Evolutionary conservation across 1,140 invertebrate species (phyloP), one percentile per base, ranked within the genome.

Genomic region (Sinella curviseta): DNA sequence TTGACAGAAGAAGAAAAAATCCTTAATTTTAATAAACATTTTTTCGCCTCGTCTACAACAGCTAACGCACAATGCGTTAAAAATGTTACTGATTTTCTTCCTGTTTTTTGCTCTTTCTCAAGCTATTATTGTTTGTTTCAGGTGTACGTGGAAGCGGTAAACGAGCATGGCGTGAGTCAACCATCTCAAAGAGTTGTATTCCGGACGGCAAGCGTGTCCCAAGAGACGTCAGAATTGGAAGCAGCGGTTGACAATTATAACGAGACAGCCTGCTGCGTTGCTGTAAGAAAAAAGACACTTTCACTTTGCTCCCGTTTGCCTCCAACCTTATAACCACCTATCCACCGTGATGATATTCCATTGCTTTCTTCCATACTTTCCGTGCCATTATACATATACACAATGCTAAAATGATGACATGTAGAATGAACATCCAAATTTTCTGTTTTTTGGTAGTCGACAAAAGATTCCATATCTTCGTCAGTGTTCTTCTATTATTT

Each of bases 131-230:
- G 35, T 74, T 30, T 74, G 4, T 54, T 73, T 12, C 77, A 82
- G 81, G 79, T 84, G 31, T 95, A 91, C 84, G 91, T 95, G 24
- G 91, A 92, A 83, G 93, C 93, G n/a, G 90, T 92, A 30, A 95
- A 95, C 86, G 89, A 89, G 1, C 93, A 94, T 84, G 94, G 94
- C 3, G 89, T 92, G 26, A 92, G 93, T 24, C 90, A 92, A 80
- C 89, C 92, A 0, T 94, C 93, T 17, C 88, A 91, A 17, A 89
- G 93, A 81, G 87, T 94, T 54, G 90, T 94, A 36, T 95, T 94
- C 87, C 89, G 89, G 77, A 94, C 92, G 24, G 88, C 90, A 79
- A 91, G 90, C 84, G 88, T 89, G 87, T 90, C 90, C 86, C 83
- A 91, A 89, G 82, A 90, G 17, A 83, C 88, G 39, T 90, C 90